A percentile compares a stretch with the other conserved stretches of the same genome.
These are phyloP conservation scores for Eueremaeus valkanovi DNA, from an alignment of 2,888 invertebrate genomes.

Conservation along the genomic window DNA sequence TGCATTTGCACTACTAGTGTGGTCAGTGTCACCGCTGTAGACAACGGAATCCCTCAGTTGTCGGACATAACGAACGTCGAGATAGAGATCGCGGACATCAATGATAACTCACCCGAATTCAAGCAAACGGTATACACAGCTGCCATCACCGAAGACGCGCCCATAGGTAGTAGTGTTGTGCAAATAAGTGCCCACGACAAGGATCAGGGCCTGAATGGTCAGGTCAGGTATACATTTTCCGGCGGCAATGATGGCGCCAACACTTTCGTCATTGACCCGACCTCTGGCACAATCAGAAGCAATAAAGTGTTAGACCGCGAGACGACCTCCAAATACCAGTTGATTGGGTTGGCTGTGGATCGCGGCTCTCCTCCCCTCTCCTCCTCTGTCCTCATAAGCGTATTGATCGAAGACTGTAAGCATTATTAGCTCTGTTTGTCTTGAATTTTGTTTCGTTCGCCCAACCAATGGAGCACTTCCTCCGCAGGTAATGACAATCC, in stretches of 20 bases:
- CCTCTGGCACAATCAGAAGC: conserved; percentile 85
- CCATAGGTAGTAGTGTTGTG: conserved; percentile 63
- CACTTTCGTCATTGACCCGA: conserved; percentile 85
- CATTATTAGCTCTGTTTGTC: not conserved
- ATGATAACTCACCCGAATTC: conserved; percentile 70
- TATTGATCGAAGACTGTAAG: conserved; percentile 55
- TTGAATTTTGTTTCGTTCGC: not conserved
- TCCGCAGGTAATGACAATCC: conserved; percentile 48
- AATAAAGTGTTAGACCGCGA: conserved; percentile 87
- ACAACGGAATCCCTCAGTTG: conserved; percentile 83
- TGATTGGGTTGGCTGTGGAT: conserved; percentile 84
- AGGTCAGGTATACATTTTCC: conserved; percentile 58
- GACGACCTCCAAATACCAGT: conserved; percentile 73
- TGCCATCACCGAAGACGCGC: conserved; percentile 78
- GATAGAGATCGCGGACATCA: conserved; percentile 89
- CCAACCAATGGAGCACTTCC: not conserved
- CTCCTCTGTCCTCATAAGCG: conserved; percentile 59
- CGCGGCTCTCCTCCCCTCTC: conserved; percentile 69
- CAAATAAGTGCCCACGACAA: conserved; percentile 66
- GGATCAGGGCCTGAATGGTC: conserved; percentile 80
- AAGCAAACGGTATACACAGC: conserved; percentile 68
- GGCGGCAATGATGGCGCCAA: conserved; percentile 64
- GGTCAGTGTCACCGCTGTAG: conserved; percentile 87
- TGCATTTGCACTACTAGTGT: no score
- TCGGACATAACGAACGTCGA: conserved; percentile 94